phyloP scores from a whole-genome alignment of 2,113 vertebrate genomes.

The Amazona vittata region DNA sequence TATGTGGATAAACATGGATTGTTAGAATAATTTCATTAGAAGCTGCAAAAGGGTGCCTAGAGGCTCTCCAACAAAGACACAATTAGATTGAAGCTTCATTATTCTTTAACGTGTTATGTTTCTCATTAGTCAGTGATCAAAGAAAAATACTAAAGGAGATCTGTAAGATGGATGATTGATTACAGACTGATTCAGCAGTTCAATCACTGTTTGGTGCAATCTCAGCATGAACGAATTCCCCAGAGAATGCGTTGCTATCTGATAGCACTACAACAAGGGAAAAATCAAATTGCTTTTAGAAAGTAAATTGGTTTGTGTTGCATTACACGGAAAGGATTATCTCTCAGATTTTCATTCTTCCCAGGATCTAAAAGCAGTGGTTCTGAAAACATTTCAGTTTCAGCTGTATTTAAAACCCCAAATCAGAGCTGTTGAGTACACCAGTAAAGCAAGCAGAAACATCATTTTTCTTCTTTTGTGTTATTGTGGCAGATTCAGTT shows the following conservation, averaged over 20 bases:
- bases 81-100: slow-evolving; percentile 79
- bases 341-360: slow-evolving; percentile 58
- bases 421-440: neutral
- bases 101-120: slow-evolving; percentile 77
- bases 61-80: slow-evolving; percentile 53
- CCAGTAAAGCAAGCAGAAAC: neutral
- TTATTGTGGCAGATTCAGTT: neutral
- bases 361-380: slow-evolving; percentile 29
- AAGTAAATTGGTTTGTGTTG: slow-evolving; percentile 68
- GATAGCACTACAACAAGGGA: slow-evolving; percentile 66
- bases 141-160: slow-evolving; percentile 79
- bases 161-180: slow-evolving; percentile 82
- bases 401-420: slow-evolving; percentile 20
- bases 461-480: neutral
- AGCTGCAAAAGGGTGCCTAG: slow-evolving; percentile 47
- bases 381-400: slow-evolving; percentile 50
- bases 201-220: slow-evolving; percentile 82
- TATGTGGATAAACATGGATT: slow-evolving; percentile 8
- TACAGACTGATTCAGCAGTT: slow-evolving; percentile 79
- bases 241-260: slow-evolving; percentile 72
- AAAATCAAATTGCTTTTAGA: slow-evolving; percentile 73
- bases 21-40: slow-evolving; percentile 62
- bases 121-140: slow-evolving; percentile 84
- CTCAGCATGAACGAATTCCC: slow-evolving; percentile 83
- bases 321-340: slow-evolving; percentile 70